A percentile compares a stretch with the other conserved stretches of the same genome.
These are phyloP conservation scores for Prenolepis imparis DNA, from an alignment of 2,888 invertebrate species.

Conservation along the genomic window DNA sequence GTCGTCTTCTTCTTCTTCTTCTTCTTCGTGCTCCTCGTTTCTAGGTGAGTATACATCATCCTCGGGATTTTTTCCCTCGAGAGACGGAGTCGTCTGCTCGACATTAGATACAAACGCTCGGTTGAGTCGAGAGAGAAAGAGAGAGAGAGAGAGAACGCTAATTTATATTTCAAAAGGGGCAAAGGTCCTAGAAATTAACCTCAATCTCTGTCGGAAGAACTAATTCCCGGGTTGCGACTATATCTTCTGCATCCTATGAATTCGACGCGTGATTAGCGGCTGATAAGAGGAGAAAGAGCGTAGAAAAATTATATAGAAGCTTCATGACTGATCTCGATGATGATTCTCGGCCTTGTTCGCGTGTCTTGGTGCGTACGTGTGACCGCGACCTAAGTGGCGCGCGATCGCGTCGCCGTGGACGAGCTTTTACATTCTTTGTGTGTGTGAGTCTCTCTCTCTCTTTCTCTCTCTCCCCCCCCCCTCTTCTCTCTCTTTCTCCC, in stretches of 20 bases:
- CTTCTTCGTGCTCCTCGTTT: conserved; percentile 15
- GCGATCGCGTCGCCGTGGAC: conserved; percentile 1
- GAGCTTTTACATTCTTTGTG: conserved; percentile 21
- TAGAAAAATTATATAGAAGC: neutral
- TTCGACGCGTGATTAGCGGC: neutral
- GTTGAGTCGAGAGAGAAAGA: neutral
- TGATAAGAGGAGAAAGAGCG: neutral
- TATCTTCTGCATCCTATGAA: neutral
- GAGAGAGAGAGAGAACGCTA: neutral
- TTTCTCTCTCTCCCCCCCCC: neutral
- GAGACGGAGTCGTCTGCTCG: neutral
- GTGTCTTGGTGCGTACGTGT: neutral
- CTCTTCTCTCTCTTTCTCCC: neutral
- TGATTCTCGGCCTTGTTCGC: neutral
- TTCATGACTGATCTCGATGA: neutral
- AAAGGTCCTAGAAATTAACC: conserved; percentile 17
- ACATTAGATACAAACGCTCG: neutral
- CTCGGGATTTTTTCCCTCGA: neutral
- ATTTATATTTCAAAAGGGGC: neutral
- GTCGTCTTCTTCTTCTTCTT: conserved; percentile 24
- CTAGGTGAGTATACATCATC: conserved; percentile 34
- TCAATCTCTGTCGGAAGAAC: conserved; percentile 3
- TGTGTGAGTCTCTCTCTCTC: neutral
- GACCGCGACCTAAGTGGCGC: conserved; percentile 14
- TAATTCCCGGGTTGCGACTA: neutral